Evolutionary conservation across 2,888 invertebrate genomes (phyloP), one percentile per base, ranked within the genome.

Genomic region (Gastrophysa polygoni): DNA sequence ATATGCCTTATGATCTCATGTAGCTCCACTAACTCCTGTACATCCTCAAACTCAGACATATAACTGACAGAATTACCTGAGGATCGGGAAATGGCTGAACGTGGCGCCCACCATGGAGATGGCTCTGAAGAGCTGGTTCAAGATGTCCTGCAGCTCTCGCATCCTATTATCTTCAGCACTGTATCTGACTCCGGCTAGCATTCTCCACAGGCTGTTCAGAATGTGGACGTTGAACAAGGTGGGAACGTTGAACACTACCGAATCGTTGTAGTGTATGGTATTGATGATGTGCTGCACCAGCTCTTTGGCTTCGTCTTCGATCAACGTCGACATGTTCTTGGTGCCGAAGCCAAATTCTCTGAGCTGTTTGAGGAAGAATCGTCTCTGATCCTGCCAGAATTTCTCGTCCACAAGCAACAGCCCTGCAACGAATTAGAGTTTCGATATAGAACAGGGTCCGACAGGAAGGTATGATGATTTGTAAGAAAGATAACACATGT

Each of bases 331-430:
- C 92, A 94, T 93, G 20, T 88, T 90, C 63, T 86, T 87, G 56
- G 90, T 86, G 0, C 93, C 92, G 69, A 92, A 93, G 0, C 94
- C 93, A 72, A 93, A 93, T 67, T 93, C 92, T 61, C 90, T 88
- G 20, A 94, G 81, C 74, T 93, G 92, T 7, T 90, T 85, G 47
- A 93, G 76, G 1, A 92, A 85, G 73, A 93, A 94, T 32, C 89
- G 84, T 51, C 92, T 85, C 75, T 94, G 93, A 72, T 92, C 92
- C 54, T 77, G 76, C 82, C 82, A 82, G 61, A 81, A 80, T 28
- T 87, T 87, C 55, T 88, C 89, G 71, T 94, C 93, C 0, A 90
- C 91, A 0, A 93, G 78, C 0, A 93, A 77, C 1, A 92, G 85
- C 14, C 78, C 76, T 76, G 44, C 11, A 71, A 71, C 21, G 14